A percentile compares a stretch with the other conserved stretches of the same genome.
These are phyloP conservation scores for Gymnothorax reevesii DNA, from an alignment of 2,797 vertebrate genomes.

Conservation along the genomic window DNA sequence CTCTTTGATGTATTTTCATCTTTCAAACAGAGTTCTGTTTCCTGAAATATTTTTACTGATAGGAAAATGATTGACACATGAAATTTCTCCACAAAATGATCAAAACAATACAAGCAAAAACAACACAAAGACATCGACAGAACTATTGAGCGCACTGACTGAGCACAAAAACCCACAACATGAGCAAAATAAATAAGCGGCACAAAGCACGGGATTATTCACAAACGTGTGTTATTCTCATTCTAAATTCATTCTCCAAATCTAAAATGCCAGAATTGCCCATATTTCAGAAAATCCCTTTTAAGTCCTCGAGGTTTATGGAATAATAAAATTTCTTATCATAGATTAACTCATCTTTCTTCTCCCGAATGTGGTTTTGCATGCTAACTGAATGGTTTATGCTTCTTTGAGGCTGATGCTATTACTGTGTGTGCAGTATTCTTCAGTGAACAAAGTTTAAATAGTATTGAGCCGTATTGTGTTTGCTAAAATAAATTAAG, in stretches of 20 bases:
- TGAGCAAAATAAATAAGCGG: background rate
- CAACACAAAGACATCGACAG: background rate
- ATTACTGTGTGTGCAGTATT: background rate
- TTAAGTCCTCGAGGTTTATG: background rate
- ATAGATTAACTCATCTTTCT: background rate
- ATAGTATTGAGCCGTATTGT: background rate
- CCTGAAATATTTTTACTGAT: background rate
- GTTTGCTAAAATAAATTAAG: background rate
- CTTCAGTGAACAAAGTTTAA: background rate
- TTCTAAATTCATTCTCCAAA: background rate
- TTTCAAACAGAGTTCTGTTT: background rate
- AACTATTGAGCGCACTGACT: background rate
- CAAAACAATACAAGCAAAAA: background rate
- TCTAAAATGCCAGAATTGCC: background rate
- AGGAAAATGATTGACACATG: background rate
- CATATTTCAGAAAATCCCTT: background rate
- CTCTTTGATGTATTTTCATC: background rate
- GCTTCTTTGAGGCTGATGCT: background rate
- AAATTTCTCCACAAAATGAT: background rate
- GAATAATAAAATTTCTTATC: slow-evolving; percentile 1
- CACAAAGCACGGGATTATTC: background rate
- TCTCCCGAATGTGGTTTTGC: background rate
- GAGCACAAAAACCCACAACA: background rate
- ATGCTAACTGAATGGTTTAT: background rate
- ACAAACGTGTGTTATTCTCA: background rate